Base-by-base conservation (phyloP, 1,140 invertebrate species). In the Trinorchestia longiramus region DNA sequence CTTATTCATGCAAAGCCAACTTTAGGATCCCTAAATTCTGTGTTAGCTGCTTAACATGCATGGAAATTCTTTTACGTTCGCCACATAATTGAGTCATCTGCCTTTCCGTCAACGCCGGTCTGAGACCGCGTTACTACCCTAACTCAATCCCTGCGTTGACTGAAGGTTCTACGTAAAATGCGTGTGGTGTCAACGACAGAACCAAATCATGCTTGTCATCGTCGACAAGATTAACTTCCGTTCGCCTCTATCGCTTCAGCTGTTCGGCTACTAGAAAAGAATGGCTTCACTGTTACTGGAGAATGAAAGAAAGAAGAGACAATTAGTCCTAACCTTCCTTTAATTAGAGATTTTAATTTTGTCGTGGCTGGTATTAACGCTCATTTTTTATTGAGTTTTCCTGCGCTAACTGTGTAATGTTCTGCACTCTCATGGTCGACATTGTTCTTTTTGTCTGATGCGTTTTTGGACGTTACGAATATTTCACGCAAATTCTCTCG, bases 11-110 rank as follows among this genome's bases (percentile, higher is more conserved):
- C 62, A 3, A 77, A 77, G 28, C 28, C 28, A 77, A 36, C 62
- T 77, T 77, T 77, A 77, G 15, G 62, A 11, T 77, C 62, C 62
- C 62, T 77, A 77, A 77, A 77, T 77, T 36, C 62, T 77, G 62
- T 77, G 62, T 36, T 77, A 36, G 28, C 62, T 77, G 62, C 62
- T 77, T 77, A 77, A 77, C 62, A 77, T 77, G 62, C 62, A 77
- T 77, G 62, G 28, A 77, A 77, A 77, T 77, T 36, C 62, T 77
- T 77, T 77, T 77, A 77, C 62, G 15, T 77, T 77, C 62, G 28
- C 62, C 62, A 77, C 62, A 77, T 77, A 77, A 77, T 77, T 77
- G 62, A 77, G 62, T 77, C 62, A 77, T 77, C 62, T 77, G 62
- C 62, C 62, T 77, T 77, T 77, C 62, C 62, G 62, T 77, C 62